phyloP scores from a whole-genome alignment of 2,888 invertebrate species.

The Tubiluchus corallicola region DNA sequence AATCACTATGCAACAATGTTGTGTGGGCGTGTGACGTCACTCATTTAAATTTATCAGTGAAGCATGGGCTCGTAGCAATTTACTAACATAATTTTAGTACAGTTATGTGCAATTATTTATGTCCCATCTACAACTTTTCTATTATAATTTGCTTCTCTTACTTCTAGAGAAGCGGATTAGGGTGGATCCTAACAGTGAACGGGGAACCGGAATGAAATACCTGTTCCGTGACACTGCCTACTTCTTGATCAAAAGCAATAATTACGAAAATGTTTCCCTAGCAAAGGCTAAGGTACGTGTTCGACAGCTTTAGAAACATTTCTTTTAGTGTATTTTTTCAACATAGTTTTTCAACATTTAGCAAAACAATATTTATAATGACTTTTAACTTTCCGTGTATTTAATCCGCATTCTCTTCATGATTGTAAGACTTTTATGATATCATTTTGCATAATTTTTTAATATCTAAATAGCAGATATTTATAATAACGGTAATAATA shows the following conservation, averaged over 20 bases:
- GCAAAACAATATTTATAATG: neutral
- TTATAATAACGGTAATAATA: too few relatives aligned
- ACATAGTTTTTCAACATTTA: neutral
- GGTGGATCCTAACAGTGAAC: conserved; percentile 19
- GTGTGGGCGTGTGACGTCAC: too few relatives aligned
- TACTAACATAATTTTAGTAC: too few relatives aligned
- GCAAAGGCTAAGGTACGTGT: conserved; percentile 56
- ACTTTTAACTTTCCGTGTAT: neutral
- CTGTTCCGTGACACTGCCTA: conserved; percentile 80
- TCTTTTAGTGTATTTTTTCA: neutral
- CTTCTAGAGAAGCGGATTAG: conserved; percentile 2
- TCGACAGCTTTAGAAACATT: neutral
- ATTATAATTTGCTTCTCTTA: conserved; percentile 32
- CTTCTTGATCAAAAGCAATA: conserved; percentile 93
- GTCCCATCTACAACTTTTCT: conserved; percentile 33
- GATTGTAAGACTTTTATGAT: too few relatives aligned
- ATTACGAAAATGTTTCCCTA: conserved; percentile 82
- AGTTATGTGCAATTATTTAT: too few relatives aligned
- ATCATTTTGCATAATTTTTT: too few relatives aligned
- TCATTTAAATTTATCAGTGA: too few relatives aligned
- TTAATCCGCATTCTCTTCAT: conserved; percentile 5
- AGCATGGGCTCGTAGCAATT: too few relatives aligned
- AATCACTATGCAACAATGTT: too few relatives aligned
- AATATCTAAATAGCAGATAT: too few relatives aligned
- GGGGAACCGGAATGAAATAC: conserved; percentile 67